Evolutionary conservation across 2,888 invertebrate genomes (phyloP).

Genomic region (Lepidonotus clava): DNA sequence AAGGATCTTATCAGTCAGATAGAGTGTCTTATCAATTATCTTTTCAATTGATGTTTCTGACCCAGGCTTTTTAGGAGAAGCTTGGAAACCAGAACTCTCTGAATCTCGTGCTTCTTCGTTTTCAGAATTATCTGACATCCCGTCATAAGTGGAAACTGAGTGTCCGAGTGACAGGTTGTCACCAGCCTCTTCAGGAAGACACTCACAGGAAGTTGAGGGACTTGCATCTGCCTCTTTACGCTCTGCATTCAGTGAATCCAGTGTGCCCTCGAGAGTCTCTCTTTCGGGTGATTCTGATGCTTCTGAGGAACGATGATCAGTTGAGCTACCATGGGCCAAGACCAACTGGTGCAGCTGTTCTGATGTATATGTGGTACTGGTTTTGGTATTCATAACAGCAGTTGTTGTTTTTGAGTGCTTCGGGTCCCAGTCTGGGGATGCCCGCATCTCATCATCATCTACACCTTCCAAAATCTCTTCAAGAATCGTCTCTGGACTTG

Average conservation of each 20-base stretch:
- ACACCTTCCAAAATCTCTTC: slow-evolving; percentile 40
- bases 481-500: slow-evolving; percentile 34
- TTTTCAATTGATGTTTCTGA: slow-evolving; percentile 33
- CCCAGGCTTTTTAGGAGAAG: not conserved
- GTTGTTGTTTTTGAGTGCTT: slow-evolving; percentile 22
- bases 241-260: not conserved
- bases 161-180: slow-evolving; percentile 21
- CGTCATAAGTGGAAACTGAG: slow-evolving; percentile 20
- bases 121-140: slow-evolving; percentile 12
- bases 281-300: not conserved
- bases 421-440: slow-evolving; percentile 3
- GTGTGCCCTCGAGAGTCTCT: not conserved
- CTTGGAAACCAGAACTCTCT: not conserved
- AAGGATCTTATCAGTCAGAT: slow-evolving; percentile 37
- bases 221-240: not conserved
- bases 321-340: not conserved
- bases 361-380: slow-evolving; percentile 21
- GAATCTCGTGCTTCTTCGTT: slow-evolving; percentile 1
- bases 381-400: slow-evolving; percentile 22
- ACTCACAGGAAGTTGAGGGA: slow-evolving; percentile 42
- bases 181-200: slow-evolving; percentile 26
- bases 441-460: slow-evolving; percentile 1
- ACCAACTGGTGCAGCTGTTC: not conserved
- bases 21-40: slow-evolving; percentile 23
- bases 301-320: not conserved